Base-by-base conservation (phyloP, 2,797 vertebrate species). In the Peromyscus nudipes region DNA sequence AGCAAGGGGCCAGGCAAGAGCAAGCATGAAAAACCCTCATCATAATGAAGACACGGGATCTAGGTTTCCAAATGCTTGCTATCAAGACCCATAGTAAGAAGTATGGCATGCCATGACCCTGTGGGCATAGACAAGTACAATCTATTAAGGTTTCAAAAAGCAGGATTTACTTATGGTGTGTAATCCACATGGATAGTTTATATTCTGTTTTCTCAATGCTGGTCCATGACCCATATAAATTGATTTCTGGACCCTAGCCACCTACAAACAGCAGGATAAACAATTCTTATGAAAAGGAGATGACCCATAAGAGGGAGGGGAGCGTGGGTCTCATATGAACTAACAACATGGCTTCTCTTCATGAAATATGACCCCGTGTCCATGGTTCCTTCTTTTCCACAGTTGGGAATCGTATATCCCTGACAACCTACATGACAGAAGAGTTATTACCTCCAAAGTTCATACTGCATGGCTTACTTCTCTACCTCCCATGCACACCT, bases 161-260 rank as follows among this genome's bases (percentile, higher is more conserved):
- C 13, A 92, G 1, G 46, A 77, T 75, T 43, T 49, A 89, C 91
- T 67, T 13, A 67, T 34, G 46, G 7, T 85, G 64, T 85, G 43
- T 85, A 85, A 69, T 69, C 43, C 83, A 85, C 43, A 29, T 23
- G 71, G 65, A 31, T 77, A 52, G 93, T 94, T 92, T 87, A 75
- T 46, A 71, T 57, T 87, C n/a, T 69, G 29, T 64, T 67, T 91
- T 64, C 81, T 91, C 34, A 46, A 65, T 73, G 60, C 37, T 88
- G 37, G 37, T 87, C 55, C 71, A 67, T 29, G 86, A 64, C 40
- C 13, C 55, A 75, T 79, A 92, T 88, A 95, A 79, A 94, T 69
- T 82, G 65, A 79, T 95, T 79, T 85, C 37, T 79, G 11, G 40
- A 67, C 6, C 73, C 67, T 82, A 11, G 2, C 6, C 40, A 10